A percentile compares a stretch with the other conserved stretches of the same genome.
phyloP scores from a whole-genome alignment of 2,797 vertebrate species.

The Onychomys leucogaster region DNA sequence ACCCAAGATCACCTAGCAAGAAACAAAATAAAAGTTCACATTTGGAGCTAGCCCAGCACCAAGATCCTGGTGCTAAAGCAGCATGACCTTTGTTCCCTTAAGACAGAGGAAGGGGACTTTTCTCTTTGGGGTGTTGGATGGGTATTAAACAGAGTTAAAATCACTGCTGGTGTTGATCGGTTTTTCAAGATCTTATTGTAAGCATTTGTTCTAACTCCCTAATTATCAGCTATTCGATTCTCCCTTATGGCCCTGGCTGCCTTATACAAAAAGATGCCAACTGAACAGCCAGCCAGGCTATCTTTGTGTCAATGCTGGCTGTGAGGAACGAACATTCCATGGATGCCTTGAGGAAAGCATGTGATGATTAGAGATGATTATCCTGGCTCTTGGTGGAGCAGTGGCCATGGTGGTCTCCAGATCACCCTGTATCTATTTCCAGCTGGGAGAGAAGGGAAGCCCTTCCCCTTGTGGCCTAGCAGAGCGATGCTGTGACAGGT shows the following conservation, averaged over 20 bases:
- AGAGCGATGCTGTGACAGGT: background rate
- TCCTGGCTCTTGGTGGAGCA: background rate
- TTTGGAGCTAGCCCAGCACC: background rate
- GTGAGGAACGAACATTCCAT: background rate
- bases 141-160: background rate
- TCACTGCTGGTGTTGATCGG: background rate
- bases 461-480: background rate
- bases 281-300: background rate
- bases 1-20: background rate
- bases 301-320: too few relatives aligned
- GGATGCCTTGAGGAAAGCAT: background rate
- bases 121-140: background rate
- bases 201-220: background rate
- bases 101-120: background rate
- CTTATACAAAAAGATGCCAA: background rate
- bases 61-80: background rate
- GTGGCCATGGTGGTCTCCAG: background rate
- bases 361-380: background rate
- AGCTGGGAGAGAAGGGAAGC: background rate
- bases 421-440: background rate
- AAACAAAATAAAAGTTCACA: background rate
- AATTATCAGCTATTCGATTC: background rate
- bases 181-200: background rate
- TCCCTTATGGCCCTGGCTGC: background rate
- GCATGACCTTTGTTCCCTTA: background rate